Evolutionary conservation across 2,888 invertebrate species (phyloP).

Genomic region (Ormyrus labotus): DNA sequence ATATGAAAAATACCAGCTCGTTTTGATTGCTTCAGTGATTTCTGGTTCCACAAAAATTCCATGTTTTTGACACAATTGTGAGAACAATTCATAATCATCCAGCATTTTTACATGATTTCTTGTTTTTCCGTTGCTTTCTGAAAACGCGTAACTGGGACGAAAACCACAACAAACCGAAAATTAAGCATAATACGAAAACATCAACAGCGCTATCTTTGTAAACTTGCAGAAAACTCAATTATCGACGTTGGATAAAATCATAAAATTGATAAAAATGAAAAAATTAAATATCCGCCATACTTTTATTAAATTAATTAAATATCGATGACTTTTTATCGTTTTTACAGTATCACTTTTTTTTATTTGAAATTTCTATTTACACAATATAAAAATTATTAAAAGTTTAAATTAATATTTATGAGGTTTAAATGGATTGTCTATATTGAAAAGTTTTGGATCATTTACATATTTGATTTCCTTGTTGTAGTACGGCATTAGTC

Average conservation of each 20-base stretch:
- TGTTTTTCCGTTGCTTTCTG: neutral
- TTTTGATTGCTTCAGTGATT: slow-evolving; percentile 65
- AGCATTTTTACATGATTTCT: slow-evolving; percentile 43
- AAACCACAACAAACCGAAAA: slow-evolving; percentile 54
- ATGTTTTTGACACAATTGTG: slow-evolving; percentile 66
- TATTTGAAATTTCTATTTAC: slow-evolving; percentile 49
- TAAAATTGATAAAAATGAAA: slow-evolving; percentile 23
- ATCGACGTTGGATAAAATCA: slow-evolving; percentile 31
- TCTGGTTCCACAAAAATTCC: slow-evolving; percentile 64
- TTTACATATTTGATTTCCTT: slow-evolving; percentile 88
- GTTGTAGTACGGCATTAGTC: slow-evolving; percentile 88
- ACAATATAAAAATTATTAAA: slow-evolving; percentile 55
- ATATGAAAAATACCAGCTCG: slow-evolving; percentile 64
- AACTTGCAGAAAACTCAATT: slow-evolving; percentile 11
- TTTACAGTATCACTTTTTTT: slow-evolving; percentile 16
- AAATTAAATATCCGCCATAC: slow-evolving; percentile 73
- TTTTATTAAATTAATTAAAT: slow-evolving; percentile 77
- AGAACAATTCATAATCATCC: slow-evolving; percentile 67
- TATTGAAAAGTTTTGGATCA: slow-evolving; percentile 94
- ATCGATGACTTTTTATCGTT: neutral
- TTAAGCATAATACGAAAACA: neutral
- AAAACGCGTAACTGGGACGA: slow-evolving; percentile 25
- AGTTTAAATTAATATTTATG: slow-evolving; percentile 79
- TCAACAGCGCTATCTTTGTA: slow-evolving; percentile 25
- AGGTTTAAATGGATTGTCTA: slow-evolving; percentile 87